phyloP scores from a whole-genome alignment of 1,140 invertebrate species.

The Battus philenor region DNA sequence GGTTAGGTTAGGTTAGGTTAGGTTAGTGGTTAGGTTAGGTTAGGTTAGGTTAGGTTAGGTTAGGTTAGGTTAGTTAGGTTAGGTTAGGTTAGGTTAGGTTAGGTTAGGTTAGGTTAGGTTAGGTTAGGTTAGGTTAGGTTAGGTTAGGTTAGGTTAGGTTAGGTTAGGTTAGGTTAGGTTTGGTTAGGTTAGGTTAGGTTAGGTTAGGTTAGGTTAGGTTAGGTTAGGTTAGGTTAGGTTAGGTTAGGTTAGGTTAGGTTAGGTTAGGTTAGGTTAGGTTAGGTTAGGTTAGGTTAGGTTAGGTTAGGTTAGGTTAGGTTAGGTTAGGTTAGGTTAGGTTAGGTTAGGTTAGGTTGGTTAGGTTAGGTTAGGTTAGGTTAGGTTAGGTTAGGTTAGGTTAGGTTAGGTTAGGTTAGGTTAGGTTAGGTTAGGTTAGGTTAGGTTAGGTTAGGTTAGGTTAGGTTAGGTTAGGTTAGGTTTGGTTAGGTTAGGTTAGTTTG shows the following conservation, averaged over 20 bases:
- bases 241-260: constrained; percentile 32
- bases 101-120: constrained; percentile 19
- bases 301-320: constrained; percentile 27
- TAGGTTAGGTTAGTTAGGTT: constrained; percentile 13
- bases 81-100: constrained; percentile 15
- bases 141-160: constrained; percentile 27
- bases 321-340: constrained; percentile 20
- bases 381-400: constrained; percentile 27
- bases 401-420: no score
- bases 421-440: constrained; percentile 22
- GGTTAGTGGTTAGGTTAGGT: constrained; percentile 27
- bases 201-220: constrained; percentile 29
- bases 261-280: constrained; percentile 30
- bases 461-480: constrained; percentile 19
- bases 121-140: constrained; percentile 27
- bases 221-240: constrained; percentile 21
- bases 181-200: constrained; percentile 27
- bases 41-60: constrained; percentile 10
- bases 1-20: no score
- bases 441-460: constrained; percentile 24
- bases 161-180: constrained; percentile 25
- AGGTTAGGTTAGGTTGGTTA: no score
- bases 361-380: no score
- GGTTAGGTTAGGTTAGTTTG: constrained; percentile 38
- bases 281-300: constrained; percentile 20